Percentiles rank a stretch among this genome's conserved stretches.
These are phyloP conservation scores for Nematostella vectensis DNA, from an alignment of 92 coral and sea anemone species.

Conservation along the genomic window DNA sequence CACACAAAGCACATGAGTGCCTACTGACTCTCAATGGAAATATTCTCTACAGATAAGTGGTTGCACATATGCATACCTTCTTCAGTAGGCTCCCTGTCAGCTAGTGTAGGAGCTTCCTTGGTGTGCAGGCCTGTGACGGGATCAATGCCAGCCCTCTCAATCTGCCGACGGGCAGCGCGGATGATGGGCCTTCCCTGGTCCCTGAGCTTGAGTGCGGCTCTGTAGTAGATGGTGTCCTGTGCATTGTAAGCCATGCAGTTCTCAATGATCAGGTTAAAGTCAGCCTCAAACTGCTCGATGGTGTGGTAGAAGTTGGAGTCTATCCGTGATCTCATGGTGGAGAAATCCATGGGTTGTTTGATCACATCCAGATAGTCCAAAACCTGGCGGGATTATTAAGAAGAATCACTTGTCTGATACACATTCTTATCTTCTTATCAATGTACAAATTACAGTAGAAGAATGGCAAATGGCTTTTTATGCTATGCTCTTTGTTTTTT, in stretches of 20 bases:
- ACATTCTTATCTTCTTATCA: no score
- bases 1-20: no score
- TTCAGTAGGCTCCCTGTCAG: slow-evolving; percentile 89
- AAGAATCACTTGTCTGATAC: no score
- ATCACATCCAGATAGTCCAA: slow-evolving; percentile 86
- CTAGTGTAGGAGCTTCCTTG: slow-evolving; percentile 71
- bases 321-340: slow-evolving; percentile 67
- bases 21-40: no score
- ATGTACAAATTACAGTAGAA: no score
- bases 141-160: slow-evolving; percentile 94
- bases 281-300: slow-evolving; percentile 93
- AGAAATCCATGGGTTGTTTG: slow-evolving; percentile 90
- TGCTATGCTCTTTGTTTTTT: no score
- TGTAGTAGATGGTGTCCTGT: slow-evolving; percentile 91
- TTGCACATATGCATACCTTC: no score
- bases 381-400: no score
- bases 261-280: slow-evolving; percentile 65
- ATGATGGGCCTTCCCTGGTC: slow-evolving; percentile 94
- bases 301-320: slow-evolving; percentile 84
- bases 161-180: slow-evolving; percentile 85
- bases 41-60: no score
- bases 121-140: slow-evolving; percentile 95
- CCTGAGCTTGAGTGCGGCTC: slow-evolving; percentile 81
- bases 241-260: slow-evolving; percentile 88
- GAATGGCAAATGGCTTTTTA: no score